A percentile compares a stretch with the other conserved stretches of the same genome.
phyloP scores from a whole-genome alignment of 2,888 invertebrate species.

The Gnatocerus cornutus region DNA sequence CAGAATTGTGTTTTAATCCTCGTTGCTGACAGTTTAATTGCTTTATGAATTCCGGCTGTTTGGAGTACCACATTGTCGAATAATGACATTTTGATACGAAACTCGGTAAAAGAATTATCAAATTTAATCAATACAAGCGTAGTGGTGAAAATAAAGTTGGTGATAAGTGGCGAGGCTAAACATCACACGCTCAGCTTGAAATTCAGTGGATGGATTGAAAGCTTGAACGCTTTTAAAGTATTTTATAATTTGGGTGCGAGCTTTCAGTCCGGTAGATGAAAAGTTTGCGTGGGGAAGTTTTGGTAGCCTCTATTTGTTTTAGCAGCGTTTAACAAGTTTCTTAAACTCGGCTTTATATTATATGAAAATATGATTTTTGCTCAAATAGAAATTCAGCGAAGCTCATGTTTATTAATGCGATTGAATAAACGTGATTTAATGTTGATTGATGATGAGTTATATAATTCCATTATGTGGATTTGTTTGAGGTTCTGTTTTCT shows the following conservation, averaged over 20 bases:
- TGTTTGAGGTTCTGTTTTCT: too few relatives aligned
- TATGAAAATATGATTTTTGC: conserved; percentile 22
- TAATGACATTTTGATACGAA: conserved; percentile 23
- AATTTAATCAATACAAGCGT: conserved; percentile 30
- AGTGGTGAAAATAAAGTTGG: conserved; percentile 30
- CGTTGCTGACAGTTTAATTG: background rate
- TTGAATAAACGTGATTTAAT: too few relatives aligned
- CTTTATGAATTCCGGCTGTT: conserved; percentile 20
- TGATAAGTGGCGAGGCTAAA: conserved; percentile 38
- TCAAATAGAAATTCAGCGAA: background rate
- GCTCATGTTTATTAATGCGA: background rate
- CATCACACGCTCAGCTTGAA: conserved; percentile 30
- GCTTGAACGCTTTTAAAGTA: conserved; percentile 43
- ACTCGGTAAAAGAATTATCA: conserved; percentile 5
- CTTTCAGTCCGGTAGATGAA: conserved; percentile 33
- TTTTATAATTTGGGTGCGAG: conserved; percentile 40
- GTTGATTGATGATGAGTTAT: too few relatives aligned
- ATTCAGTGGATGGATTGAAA: conserved; percentile 31
- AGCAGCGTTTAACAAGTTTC: conserved; percentile 31
- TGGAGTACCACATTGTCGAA: background rate
- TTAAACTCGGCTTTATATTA: conserved; percentile 12
- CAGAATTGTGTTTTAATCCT: too few relatives aligned
- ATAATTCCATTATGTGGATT: too few relatives aligned
- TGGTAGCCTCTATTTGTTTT: conserved; percentile 31
- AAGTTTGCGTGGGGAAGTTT: conserved; percentile 32